Evolutionary conservation across 2,113 vertebrate genomes (phyloP).

Genomic region (Cryptoleucopteryx plumbea): DNA sequence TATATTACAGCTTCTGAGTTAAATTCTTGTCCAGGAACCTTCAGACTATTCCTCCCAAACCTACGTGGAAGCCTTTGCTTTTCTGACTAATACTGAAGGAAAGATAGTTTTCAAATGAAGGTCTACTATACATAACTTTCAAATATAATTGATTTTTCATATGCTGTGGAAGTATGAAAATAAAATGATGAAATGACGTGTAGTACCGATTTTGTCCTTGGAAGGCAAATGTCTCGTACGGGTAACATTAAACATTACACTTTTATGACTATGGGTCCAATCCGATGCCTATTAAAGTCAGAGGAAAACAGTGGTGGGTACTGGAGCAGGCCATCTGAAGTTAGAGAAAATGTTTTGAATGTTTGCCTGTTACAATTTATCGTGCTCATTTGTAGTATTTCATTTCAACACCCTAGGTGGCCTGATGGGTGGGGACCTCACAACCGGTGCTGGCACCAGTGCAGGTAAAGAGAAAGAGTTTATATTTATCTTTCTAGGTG

Average conservation of each 20-base stretch:
- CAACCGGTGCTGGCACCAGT: conserved; percentile 98
- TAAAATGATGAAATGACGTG: neutral
- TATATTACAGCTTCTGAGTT: neutral
- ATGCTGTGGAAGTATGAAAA: conserved; percentile 29
- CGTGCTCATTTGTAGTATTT: conserved; percentile 31
- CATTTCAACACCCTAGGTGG: conserved; percentile 83
- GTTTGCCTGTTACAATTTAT: conserved; percentile 14
- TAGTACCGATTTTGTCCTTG: neutral
- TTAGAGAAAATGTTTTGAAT: neutral
- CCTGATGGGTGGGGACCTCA: conserved; percentile 98
- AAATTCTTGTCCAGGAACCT: neutral
- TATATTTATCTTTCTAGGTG: neutral
- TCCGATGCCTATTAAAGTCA: neutral
- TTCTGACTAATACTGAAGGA: conserved; percentile 56
- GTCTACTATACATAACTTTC: conserved; percentile 46
- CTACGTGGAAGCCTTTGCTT: neutral
- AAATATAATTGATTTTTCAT: conserved; percentile 72
- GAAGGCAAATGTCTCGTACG: neutral
- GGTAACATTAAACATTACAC: neutral
- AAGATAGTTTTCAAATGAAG: conserved; percentile 62
- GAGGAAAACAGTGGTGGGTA: neutral
- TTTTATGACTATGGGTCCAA: neutral
- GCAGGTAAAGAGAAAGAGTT: conserved; percentile 85
- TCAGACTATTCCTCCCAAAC: neutral
- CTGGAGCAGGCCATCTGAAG: neutral